Evolutionary conservation across 23 tunicate species (phyloP), one percentile per base, ranked within the genome.

Genomic region (Phallusia fumigata): DNA sequence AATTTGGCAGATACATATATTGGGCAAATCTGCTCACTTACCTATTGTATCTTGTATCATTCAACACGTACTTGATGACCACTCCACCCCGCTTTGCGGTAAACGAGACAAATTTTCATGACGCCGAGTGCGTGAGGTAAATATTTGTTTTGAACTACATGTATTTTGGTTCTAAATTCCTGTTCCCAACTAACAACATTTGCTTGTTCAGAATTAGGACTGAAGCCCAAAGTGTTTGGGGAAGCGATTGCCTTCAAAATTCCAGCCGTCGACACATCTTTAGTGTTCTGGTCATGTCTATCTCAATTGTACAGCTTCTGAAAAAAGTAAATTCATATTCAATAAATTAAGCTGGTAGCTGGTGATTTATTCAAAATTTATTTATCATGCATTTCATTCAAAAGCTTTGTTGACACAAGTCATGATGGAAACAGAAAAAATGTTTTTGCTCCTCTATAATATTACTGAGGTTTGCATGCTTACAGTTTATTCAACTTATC

Each of bases 241-340:
- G 91, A 31, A 30, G 45, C 32, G 80, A 51, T 10, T 87, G 91
- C 36, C 86, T 81, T 26, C 35, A 82, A 24, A 10, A 3, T 30
- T n/a, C 33, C 16, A 75, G 30, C 19, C 5, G 30, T 22, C 79
- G 86, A 32, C 75, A 87, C 77, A 35, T 82, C 13, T 34, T 85
- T 13, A 83, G 36, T 10, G 65, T 35, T 24, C 51, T 87, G 21
- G 65, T 87, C 21, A 72, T 87, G 19, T 33, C 86, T 10, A 81
- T 87, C 74, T 81, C 91, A 22, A 30, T 82, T 2, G 19, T 87
- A 18, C 91, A 87, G 40, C 82, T 87, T 15, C 28, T 81, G 6
- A 87, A 87, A 81, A 85, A 87, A 52, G 91, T 87, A 36, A 44
- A n/a, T n/a, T n/a, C n/a, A n/a, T n/a, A n/a, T n/a, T n/a, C n/a